phyloP scores from a whole-genome alignment of 2,888 invertebrate genomes.

The Melanostoma scalare region DNA sequence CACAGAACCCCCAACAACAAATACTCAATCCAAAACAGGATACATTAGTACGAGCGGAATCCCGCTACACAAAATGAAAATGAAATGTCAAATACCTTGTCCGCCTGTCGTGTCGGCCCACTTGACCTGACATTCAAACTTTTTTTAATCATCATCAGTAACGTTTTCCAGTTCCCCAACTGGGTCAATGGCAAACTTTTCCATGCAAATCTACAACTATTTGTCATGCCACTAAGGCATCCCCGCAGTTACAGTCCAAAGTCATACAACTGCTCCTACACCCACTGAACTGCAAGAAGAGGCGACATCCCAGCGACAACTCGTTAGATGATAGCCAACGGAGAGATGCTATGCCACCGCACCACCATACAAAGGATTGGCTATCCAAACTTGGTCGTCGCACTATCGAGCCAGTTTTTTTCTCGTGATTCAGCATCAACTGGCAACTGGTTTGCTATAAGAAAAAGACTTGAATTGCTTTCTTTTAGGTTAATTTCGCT shows the following conservation, averaged over 20 bases:
- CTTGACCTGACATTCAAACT: conserved; percentile 39
- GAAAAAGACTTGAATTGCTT: conserved; percentile 48
- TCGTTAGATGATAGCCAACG: conserved; percentile 34
- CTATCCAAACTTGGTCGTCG: conserved; percentile 43
- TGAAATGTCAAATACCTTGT: conserved; percentile 38
- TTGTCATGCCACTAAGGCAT: conserved; percentile 24
- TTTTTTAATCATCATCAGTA: neutral
- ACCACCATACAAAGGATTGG: conserved; percentile 9
- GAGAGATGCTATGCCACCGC: neutral
- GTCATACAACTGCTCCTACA: conserved; percentile 11
- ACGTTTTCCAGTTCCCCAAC: conserved; percentile 47
- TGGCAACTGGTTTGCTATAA: conserved; percentile 15
- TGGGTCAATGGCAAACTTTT: conserved; percentile 70
- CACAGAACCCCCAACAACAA: neutral
- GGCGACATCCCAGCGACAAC: conserved; percentile 25
- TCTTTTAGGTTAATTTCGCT: conserved; percentile 66
- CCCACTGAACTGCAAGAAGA: conserved; percentile 18
- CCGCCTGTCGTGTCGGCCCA: conserved; percentile 7
- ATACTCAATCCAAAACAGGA: conserved; percentile 30
- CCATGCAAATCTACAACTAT: conserved; percentile 49
- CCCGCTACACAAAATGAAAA: conserved; percentile 5
- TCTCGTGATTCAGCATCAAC: neutral
- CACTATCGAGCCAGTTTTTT: conserved; percentile 46
- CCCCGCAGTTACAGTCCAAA: conserved; percentile 7
- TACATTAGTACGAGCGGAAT: conserved; percentile 8